These are phyloP conservation scores for Dendropsophus ebraccatus DNA, from an alignment of 2,113 vertebrate genomes.

Conservation along the genomic window DNA sequence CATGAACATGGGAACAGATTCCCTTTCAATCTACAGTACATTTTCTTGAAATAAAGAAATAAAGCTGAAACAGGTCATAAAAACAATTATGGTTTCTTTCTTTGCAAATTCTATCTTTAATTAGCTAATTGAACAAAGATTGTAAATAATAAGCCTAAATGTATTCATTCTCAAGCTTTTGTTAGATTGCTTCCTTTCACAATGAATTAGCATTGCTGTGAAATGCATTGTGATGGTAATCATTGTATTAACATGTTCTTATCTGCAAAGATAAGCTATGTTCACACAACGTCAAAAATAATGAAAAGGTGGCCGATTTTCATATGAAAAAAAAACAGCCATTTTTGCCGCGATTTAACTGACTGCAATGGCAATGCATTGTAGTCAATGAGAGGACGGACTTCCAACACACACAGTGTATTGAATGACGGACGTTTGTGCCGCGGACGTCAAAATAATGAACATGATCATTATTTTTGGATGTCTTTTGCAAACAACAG, in stretches of 20 bases:
- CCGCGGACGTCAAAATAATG: no score
- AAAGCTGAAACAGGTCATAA: slow-evolving; percentile 54
- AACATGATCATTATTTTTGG: no score
- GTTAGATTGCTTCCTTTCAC: slow-evolving; percentile 63
- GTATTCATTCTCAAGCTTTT: slow-evolving; percentile 63
- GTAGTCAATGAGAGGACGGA: no score
- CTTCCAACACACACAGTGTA: no score
- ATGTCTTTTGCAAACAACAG: no score
- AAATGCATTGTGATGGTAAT: slow-evolving; percentile 63
- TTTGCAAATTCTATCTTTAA: slow-evolving; percentile 67
- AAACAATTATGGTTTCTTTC: slow-evolving; percentile 60
- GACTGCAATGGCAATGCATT: no score
- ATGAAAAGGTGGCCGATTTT: no score
- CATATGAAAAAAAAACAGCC: no score
- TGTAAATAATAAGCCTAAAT: slow-evolving; percentile 59
- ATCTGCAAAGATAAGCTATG: slow-evolving; percentile 62
- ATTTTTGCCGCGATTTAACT: no score
- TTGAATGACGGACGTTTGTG: no score
- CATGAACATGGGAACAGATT: neutral
- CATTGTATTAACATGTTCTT: slow-evolving; percentile 64
- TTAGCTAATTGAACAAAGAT: slow-evolving; percentile 62
- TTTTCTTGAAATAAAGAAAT: neutral
- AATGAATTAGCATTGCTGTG: slow-evolving; percentile 59
- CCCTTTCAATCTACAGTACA: neutral
- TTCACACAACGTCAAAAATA: no score